Evolutionary conservation across 2,113 vertebrate species (phyloP).

Genomic region (Lonchura striata): DNA sequence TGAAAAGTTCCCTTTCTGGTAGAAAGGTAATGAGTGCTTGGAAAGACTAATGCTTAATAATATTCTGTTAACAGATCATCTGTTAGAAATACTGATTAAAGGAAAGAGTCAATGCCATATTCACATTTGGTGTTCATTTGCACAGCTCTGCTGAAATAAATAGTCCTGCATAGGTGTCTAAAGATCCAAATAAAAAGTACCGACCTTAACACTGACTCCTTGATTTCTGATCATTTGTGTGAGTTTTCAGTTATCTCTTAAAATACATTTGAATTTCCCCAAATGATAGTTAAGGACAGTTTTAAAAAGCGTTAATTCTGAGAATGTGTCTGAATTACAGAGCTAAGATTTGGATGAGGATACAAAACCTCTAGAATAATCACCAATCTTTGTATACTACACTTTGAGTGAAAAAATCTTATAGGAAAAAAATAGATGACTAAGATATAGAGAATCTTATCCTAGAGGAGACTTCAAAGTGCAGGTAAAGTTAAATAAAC

Average conservation of each 20-base stretch:
- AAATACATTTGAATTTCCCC: background rate
- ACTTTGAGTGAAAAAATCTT: background rate
- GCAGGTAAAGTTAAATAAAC: background rate
- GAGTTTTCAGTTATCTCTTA: background rate
- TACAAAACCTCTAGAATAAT: background rate
- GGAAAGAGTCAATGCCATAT: background rate
- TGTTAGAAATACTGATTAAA: constrained; percentile 13
- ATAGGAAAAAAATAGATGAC: background rate
- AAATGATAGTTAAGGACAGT: background rate
- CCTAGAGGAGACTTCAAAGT: background rate
- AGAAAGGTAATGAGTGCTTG: constrained; percentile 33
- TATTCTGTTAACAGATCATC: constrained; percentile 20
- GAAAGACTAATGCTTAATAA: constrained; percentile 49
- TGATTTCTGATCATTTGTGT: background rate
- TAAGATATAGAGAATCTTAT: background rate
- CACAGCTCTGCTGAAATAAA: background rate
- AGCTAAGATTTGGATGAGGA: background rate
- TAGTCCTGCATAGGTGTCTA: background rate
- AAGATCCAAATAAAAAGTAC: background rate
- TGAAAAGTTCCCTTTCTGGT: constrained; percentile 9
- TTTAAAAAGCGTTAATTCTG: background rate
- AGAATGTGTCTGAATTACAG: background rate
- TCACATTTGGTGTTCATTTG: background rate
- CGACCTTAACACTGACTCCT: background rate
- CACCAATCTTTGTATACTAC: background rate